Conservation (phyloP, 2,888 invertebrate genomes). For the Hydraecia micacea region DNA sequence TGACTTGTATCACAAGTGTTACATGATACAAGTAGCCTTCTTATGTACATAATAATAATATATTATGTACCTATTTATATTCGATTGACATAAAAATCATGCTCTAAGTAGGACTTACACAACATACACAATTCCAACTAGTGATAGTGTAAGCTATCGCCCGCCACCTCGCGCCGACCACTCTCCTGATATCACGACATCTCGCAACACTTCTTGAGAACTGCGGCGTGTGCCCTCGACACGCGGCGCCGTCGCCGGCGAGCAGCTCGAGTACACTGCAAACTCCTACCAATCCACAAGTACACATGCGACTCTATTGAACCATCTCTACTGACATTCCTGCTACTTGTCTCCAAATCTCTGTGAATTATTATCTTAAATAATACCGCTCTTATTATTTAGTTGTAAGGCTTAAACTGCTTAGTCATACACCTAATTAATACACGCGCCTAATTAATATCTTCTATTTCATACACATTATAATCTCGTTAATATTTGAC, state of each 20-base stretch:
- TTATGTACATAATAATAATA: not conserved
- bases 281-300: not conserved
- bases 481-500: conserved; percentile 21
- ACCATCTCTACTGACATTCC: not conserved
- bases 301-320: not conserved
- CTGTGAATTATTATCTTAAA: not conserved
- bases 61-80: not conserved
- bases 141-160: no score
- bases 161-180: not conserved
- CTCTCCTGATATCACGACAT: not conserved
- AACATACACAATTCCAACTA: not conserved
- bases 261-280: not conserved
- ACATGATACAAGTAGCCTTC: not conserved
- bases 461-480: not conserved
- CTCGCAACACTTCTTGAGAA: not conserved
- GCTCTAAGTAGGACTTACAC: not conserved
- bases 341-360: not conserved
- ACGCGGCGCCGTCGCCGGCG: not conserved
- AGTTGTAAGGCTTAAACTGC: not conserved
- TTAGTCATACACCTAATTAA: not conserved
- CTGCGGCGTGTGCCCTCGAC: not conserved
- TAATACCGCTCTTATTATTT: not conserved
- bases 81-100: not conserved
- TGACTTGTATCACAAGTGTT: not conserved
- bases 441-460: not conserved